Percentiles rank a stretch among this genome's conserved stretches.
Conservation (phyloP, 2,797 vertebrate species). For the Coendou prehensilis region DNA sequence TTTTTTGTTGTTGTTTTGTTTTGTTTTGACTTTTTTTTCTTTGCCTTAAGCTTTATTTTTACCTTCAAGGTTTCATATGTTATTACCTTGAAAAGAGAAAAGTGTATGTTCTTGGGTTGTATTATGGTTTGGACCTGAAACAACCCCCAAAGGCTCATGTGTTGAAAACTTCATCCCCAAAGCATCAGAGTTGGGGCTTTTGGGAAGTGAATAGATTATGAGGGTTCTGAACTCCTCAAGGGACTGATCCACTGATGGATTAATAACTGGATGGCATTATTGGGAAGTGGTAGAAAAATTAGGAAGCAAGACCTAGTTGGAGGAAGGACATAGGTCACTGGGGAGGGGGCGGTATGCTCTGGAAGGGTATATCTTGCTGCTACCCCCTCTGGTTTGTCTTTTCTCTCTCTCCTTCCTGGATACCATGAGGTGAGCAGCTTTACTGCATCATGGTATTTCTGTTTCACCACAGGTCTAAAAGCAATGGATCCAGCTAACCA, state of each 20-base stretch:
- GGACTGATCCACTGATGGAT: background rate
- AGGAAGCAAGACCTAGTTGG: background rate
- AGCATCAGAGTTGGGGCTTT: background rate
- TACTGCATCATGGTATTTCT: background rate
- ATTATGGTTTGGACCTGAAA: background rate
- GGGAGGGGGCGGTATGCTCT: background rate
- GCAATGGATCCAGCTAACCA: background rate
- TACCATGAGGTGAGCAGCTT: background rate
- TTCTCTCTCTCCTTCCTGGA: background rate
- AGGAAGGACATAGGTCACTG: background rate
- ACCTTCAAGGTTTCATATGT: background rate
- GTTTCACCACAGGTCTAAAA: background rate
- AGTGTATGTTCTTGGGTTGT: background rate
- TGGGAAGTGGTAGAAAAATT: background rate
- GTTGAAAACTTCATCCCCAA: background rate
- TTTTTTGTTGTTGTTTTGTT: no score
- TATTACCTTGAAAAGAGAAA: conserved; percentile 11
- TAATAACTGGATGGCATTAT: background rate
- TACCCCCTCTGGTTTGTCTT: background rate
- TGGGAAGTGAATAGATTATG: background rate
- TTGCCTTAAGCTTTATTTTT: conserved; percentile 22
- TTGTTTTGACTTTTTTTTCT: background rate
- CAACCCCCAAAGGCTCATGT: background rate
- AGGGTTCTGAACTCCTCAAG: background rate
- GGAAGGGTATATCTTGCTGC: background rate